Conservation (phyloP, 1,140 invertebrate species). For the Cheumatopsyche charites region DNA sequence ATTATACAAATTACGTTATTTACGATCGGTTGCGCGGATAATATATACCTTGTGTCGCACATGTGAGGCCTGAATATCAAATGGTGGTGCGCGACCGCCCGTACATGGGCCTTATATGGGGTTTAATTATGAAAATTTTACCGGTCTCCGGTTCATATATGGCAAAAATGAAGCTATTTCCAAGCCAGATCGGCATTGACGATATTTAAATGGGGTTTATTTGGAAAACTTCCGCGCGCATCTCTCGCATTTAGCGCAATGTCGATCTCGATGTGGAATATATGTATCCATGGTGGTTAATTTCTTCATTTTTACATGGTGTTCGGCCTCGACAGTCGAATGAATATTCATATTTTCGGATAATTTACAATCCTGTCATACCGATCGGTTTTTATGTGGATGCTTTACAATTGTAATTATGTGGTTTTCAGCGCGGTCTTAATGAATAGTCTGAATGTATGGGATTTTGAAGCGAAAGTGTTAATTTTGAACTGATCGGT, state of each 20-base stretch:
- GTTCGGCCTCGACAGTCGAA: no score
- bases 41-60: no score
- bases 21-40: neutral
- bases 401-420: no score
- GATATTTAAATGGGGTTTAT: neutral
- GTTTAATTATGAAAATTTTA: slow-evolving; percentile 21
- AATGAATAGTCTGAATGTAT: no score
- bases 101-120: slow-evolving; percentile 14
- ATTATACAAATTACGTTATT: slow-evolving; percentile 15
- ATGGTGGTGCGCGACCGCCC: neutral
- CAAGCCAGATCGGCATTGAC: neutral
- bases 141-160: neutral
- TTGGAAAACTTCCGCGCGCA: neutral
- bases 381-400: no score
- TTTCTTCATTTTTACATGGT: no score
- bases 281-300: no score
- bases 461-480: no score
- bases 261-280: neutral
- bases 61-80: neutral
- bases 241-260: neutral
- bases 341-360: no score
- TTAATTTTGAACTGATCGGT: no score
- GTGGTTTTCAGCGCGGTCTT: no score
- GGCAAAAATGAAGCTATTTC: neutral
- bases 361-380: no score